These are phyloP conservation scores for Stichodactyla mertensii DNA, from an alignment of 64 coral and sea anemone species.

Conservation along the genomic window DNA sequence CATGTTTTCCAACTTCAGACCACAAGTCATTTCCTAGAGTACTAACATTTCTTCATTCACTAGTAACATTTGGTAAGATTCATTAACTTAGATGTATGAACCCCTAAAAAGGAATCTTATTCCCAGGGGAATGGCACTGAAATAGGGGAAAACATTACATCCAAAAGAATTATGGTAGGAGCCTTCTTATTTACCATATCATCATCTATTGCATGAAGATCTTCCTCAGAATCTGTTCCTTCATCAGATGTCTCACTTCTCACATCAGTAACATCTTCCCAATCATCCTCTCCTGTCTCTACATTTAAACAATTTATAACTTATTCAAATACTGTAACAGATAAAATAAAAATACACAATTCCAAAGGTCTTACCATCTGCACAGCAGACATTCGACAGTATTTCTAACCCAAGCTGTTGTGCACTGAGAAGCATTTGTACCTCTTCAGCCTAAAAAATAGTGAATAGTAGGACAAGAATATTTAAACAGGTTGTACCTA, in stretches of 20 bases:
- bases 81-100: too few relatives aligned
- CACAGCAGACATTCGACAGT: constrained; percentile 81
- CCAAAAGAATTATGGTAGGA: too few relatives aligned
- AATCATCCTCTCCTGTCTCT: constrained; percentile 48
- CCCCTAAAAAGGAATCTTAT: too few relatives aligned
- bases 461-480: background rate
- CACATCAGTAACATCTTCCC: constrained; percentile 38
- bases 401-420: constrained; percentile 87
- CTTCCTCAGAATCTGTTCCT: constrained; percentile 32
- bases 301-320: background rate
- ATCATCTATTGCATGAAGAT: constrained; percentile 9
- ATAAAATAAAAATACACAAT: too few relatives aligned
- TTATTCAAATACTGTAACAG: too few relatives aligned
- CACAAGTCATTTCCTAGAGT: too few relatives aligned
- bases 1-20: too few relatives aligned
- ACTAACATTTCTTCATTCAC: too few relatives aligned
- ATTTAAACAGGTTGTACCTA: too few relatives aligned
- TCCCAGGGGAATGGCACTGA: too few relatives aligned
- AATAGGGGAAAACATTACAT: too few relatives aligned
- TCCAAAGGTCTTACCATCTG: constrained; percentile 60
- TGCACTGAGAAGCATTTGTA: constrained; percentile 68
- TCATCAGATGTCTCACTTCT: constrained; percentile 28
- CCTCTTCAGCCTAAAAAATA: constrained; percentile 49
- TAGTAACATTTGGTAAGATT: too few relatives aligned
- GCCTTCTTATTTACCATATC: constrained; percentile 34